Base-by-base conservation (phyloP, 2,797 vertebrate genomes). In the Spondyliosoma cantharus region DNA sequence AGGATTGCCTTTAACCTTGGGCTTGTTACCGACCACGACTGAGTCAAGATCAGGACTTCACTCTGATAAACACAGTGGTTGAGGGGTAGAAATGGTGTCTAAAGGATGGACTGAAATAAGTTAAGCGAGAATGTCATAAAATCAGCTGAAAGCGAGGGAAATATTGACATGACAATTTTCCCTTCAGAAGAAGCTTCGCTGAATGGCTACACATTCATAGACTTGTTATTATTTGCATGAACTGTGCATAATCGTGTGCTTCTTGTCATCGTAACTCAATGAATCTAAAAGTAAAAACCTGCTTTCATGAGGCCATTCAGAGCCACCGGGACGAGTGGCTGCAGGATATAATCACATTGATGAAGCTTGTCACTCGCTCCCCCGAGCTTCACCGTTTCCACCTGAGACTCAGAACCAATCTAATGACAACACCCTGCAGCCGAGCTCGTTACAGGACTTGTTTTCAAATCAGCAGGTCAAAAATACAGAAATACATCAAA, bases 331-430 rank as follows among this genome's bases (percentile, higher is more conserved):
- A 85, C 54, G 46, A 71, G 72, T 24, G 22, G 71, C 78, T 74
- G 72, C 64, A 66, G 66, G 69, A 42, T 72, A 86, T 86, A 86
- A 90, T 87, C 75, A 78, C 78, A 67, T 20, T 45, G 48, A 72
- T 29, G 14, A 70, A 78, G 72, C 67, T 45, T 66, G 84, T 74
- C 79, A 67, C 27, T 67, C 48, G 53, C 75, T 65, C 68, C 61
- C 64, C n/a, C 3, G 3, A 61, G 46, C 72, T 70, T 42, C 71
- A 83, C 70, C 72, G 27, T 29, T 29, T 84, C 71, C 87, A 89
- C 80, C 87, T 86, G 89, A 86, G 81, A 68, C 78, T 79, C 74
- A 58, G n/a, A 16, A 61, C 49, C 49, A 64, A 2, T 46, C 22
- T 42, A 78, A 46, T 50, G 53, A 85, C 56, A 87, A 80, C 71